phyloP scores from a whole-genome alignment of 2,888 invertebrate genomes.

The Philopedon plagiatum region DNA sequence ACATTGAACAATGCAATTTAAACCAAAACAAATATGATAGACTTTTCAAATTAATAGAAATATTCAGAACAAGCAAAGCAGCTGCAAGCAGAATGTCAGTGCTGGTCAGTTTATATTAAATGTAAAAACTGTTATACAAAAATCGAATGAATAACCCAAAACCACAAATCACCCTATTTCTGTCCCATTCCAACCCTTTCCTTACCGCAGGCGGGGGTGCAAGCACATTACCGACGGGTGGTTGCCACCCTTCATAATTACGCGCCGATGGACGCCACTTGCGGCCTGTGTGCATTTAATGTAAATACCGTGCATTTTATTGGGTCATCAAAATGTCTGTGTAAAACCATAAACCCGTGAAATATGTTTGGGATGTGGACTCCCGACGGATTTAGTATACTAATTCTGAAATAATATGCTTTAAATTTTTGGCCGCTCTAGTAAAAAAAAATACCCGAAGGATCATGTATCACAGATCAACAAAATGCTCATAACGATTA shows the following conservation, averaged over 20 bases:
- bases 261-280: constrained; percentile 61
- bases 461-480: background rate
- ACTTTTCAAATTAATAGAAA: too few relatives aligned
- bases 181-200: constrained; percentile 33
- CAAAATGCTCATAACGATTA: too few relatives aligned
- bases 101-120: too few relatives aligned
- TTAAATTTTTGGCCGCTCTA: background rate
- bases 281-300: constrained; percentile 65
- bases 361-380: constrained; percentile 40
- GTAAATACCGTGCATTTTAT: constrained; percentile 65
- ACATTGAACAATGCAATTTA: too few relatives aligned
- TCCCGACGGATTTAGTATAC: constrained; percentile 29
- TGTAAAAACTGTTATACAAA: too few relatives aligned
- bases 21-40: too few relatives aligned
- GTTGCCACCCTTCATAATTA: constrained; percentile 39
- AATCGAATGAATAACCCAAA: constrained; percentile 1
- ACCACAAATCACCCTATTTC: constrained; percentile 41
- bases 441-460: background rate
- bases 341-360: constrained; percentile 41
- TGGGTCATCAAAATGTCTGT: constrained; percentile 60
- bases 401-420: constrained; percentile 10
- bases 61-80: too few relatives aligned
- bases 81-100: too few relatives aligned
- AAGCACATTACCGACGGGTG: background rate
- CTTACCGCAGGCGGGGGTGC: constrained; percentile 23